Percentiles rank a stretch among this genome's conserved stretches.
Evolutionary conservation across 2,797 vertebrate genomes (phyloP).

Genomic region (Enteromius fasciolatus): DNA sequence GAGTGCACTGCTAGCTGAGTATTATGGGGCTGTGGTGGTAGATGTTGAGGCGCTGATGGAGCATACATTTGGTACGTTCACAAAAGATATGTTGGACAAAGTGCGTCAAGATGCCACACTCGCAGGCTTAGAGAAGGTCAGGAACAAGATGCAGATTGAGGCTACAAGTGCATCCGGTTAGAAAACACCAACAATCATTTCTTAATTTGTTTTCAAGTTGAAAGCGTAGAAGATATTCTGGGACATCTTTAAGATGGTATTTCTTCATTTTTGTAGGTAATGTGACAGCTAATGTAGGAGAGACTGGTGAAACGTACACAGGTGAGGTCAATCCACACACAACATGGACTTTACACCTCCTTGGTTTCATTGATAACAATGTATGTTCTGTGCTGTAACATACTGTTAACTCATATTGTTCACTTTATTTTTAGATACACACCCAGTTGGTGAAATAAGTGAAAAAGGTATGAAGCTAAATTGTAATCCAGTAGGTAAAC

Average conservation of each 20-base stretch:
- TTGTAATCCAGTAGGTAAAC: neutral
- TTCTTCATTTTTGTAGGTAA: slow-evolving; percentile 1
- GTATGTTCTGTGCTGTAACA: neutral
- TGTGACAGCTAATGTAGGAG: slow-evolving; percentile 1
- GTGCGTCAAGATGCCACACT: slow-evolving; percentile 70
- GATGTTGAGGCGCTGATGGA: slow-evolving; percentile 78
- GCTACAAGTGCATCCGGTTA: slow-evolving; percentile 51
- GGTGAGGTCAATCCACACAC: slow-evolving; percentile 21
- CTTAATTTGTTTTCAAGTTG: neutral
- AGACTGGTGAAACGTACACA: slow-evolving; percentile 33
- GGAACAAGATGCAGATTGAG: slow-evolving; percentile 67
- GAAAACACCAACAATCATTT: neutral
- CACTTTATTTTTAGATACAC: slow-evolving; percentile 2
- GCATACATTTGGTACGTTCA: slow-evolving; percentile 64
- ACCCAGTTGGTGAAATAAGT: neutral
- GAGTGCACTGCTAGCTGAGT: slow-evolving; percentile 79
- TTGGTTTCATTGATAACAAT: slow-evolving; percentile 7
- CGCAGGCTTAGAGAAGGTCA: slow-evolving; percentile 75
- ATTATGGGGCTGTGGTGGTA: slow-evolving; percentile 82
- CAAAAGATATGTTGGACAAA: slow-evolving; percentile 70
- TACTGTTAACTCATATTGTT: neutral
- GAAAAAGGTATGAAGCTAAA: neutral
- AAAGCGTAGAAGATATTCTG: neutral
- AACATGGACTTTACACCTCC: slow-evolving; percentile 2
- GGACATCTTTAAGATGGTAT: neutral